Evolutionary conservation across 1,140 invertebrate species (phyloP).

Genomic region (Pachypeltis micranthus): DNA sequence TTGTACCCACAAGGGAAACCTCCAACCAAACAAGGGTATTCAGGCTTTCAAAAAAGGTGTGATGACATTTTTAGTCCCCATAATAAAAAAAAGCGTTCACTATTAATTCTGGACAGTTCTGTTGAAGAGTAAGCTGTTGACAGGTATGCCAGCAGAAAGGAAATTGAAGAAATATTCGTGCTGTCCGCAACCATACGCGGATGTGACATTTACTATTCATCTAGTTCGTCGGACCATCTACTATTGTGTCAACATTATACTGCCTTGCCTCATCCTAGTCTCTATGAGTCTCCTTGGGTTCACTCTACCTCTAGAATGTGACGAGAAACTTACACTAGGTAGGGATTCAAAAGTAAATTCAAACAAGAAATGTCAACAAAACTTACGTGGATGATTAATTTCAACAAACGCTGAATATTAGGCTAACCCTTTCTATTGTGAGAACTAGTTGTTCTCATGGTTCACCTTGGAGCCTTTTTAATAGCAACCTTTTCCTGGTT

Average conservation of each 20-base stretch:
- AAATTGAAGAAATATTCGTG: conserved; percentile 39
- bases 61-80: too few relatives aligned
- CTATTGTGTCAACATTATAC: conserved; percentile 58
- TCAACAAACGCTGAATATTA: too few relatives aligned
- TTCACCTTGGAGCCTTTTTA: too few relatives aligned
- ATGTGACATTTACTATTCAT: conserved; percentile 52
- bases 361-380: too few relatives aligned
- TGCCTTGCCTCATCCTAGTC: conserved; percentile 56
- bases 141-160: conserved; percentile 37
- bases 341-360: conserved; percentile 13
- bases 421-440: too few relatives aligned
- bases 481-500: too few relatives aligned
- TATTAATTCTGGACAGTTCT: conserved; percentile 4
- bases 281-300: conserved; percentile 55
- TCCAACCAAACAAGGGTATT: too few relatives aligned
- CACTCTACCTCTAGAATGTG: conserved; percentile 52
- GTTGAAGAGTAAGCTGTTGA: conserved; percentile 26
- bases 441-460: too few relatives aligned
- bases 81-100: background rate
- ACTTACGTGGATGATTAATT: too few relatives aligned
- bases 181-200: conserved; percentile 48
- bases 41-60: too few relatives aligned
- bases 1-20: too few relatives aligned
- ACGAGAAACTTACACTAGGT: conserved; percentile 59
- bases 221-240: conserved; percentile 52